Evolutionary conservation across 2,888 invertebrate species (phyloP).

Genomic region (Meiosimyza platycephala): DNA sequence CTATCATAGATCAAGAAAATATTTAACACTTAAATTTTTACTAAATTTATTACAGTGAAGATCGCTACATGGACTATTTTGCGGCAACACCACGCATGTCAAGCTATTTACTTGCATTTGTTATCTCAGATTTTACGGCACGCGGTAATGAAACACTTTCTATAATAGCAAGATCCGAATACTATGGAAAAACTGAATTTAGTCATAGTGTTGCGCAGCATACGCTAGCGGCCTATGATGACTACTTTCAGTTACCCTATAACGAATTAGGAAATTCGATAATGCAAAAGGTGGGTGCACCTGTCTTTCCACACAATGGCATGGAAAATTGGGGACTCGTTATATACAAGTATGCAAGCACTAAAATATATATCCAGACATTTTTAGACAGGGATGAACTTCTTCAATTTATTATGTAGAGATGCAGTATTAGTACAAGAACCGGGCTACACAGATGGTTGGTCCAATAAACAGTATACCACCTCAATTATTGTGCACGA

Average conservation of each 20-base stretch:
- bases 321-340: slow-evolving; percentile 95
- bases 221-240: slow-evolving; percentile 66
- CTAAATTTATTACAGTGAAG: slow-evolving; percentile 40
- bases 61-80: slow-evolving; percentile 54
- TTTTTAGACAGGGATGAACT: not conserved
- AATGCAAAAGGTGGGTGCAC: slow-evolving; percentile 81
- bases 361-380: not conserved
- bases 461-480: slow-evolving; percentile 63
- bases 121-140: slow-evolving; percentile 71
- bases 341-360: slow-evolving; percentile 79
- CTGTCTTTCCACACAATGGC: slow-evolving; percentile 81
- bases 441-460: slow-evolving; percentile 56
- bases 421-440: slow-evolving; percentile 51
- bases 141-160: slow-evolving; percentile 55
- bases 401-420: slow-evolving; percentile 43
- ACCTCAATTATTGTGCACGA: slow-evolving; percentile 69
- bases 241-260: slow-evolving; percentile 79
- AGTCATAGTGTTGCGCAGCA: slow-evolving; percentile 66
- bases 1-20: not conserved
- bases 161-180: slow-evolving; percentile 77
- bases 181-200: slow-evolving; percentile 74
- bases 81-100: slow-evolving; percentile 74
- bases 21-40: not conserved
- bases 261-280: slow-evolving; percentile 70
- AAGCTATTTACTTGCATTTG: slow-evolving; percentile 84